Percentiles rank a stretch among this genome's conserved stretches.
phyloP scores from a whole-genome alignment of 1,140 invertebrate genomes.

The Brevipalpus yothersi region DNA sequence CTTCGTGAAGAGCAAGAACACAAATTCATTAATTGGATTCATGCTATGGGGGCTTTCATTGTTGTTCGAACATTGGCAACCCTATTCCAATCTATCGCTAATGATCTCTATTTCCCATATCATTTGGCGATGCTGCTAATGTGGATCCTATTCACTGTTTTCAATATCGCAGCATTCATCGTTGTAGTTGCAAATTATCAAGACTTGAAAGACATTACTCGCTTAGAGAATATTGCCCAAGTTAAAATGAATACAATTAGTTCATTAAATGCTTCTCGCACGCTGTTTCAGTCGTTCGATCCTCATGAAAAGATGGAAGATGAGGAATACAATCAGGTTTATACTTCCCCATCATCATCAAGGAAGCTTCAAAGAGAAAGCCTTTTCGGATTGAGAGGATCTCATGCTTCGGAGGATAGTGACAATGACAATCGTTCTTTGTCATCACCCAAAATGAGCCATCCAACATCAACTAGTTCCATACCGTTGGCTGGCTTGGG shows the following conservation, averaged over 20 bases:
- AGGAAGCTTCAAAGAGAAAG: neutral
- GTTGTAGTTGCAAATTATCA: conserved; percentile 66
- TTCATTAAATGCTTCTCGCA: conserved; percentile 9
- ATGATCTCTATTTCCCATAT: conserved; percentile 72
- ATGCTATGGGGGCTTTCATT: conserved; percentile 49
- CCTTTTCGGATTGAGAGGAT: neutral
- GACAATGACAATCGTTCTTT: neutral
- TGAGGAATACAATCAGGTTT: neutral
- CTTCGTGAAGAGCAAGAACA: conserved; percentile 50
- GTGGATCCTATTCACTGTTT: conserved; percentile 43
- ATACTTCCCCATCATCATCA: neutral
- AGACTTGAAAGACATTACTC: conserved; percentile 59
- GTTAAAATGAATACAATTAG: conserved; percentile 38
- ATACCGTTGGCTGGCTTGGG: neutral
- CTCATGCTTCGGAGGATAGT: neutral
- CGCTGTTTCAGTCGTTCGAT: conserved; percentile 8
- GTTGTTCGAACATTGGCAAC: conserved; percentile 47
- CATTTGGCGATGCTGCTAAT: conserved; percentile 59
- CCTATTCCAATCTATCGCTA: conserved; percentile 60
- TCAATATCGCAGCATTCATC: conserved; percentile 53
- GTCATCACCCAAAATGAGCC: neutral
- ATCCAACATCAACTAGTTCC: neutral
- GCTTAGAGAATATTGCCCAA: conserved; percentile 69
- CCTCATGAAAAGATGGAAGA: neutral
- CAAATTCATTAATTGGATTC: conserved; percentile 60